Evolutionary conservation across 2,113 vertebrate species (phyloP).

Genomic region (cattle (Bos taurus)): ARS-UCD2.0 NC_037352.1:32885501-32886000

Average conservation of each 20-base stretch:
- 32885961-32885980: neutral
- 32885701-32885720: neutral
- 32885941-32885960: neutral
- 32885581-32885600: neutral
- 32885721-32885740: neutral
- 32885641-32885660: accelerated
- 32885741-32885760: neutral
- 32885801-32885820: neutral
- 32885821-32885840: neutral
- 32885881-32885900: neutral
- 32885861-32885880: neutral
- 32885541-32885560: accelerated
- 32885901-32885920: neutral
- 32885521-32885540: neutral
- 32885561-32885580: neutral
- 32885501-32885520: neutral
- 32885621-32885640: neutral
- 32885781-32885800: too few relatives aligned
- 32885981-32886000: neutral
- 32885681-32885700: neutral
- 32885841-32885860: neutral
- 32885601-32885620: neutral
- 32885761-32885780: neutral
- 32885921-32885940: neutral
- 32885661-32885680: neutral